Conservation (phyloP, 1,140 invertebrate genomes). For the Musca domestica region DNA sequence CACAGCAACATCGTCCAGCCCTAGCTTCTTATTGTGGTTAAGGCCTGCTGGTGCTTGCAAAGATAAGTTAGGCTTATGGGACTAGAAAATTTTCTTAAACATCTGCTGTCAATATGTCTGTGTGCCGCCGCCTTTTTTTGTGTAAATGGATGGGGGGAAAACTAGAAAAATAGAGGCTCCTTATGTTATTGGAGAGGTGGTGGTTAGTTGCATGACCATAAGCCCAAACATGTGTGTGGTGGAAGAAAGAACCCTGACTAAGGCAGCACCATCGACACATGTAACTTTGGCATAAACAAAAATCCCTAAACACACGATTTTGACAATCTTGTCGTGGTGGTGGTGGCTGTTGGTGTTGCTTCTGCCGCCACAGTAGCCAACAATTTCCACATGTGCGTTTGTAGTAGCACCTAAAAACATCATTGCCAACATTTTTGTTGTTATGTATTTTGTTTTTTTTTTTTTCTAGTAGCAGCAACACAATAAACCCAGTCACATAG, state of each 20-base stretch:
- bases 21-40: too few relatives aligned
- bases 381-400: constrained; percentile 5
- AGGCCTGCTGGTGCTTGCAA: neutral
- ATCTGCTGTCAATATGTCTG: constrained; percentile 12
- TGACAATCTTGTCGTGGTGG: constrained; percentile 1
- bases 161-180: too few relatives aligned
- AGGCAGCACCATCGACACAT: neutral
- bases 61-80: neutral
- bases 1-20: neutral
- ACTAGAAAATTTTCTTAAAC: neutral
- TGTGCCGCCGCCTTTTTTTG: too few relatives aligned
- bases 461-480: neutral
- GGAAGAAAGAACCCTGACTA: too few relatives aligned
- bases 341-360: too few relatives aligned
- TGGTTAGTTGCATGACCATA: constrained; percentile 6
- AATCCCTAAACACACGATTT: constrained; percentile 21
- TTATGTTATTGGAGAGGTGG: neutral
- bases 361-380: neutral
- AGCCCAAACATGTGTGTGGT: neutral
- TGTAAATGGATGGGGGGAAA: too few relatives aligned
- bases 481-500: constrained; percentile 16
- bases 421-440: neutral
- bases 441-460: too few relatives aligned
- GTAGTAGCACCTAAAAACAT: constrained; percentile 10
- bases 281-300: neutral